Base-by-base conservation (phyloP, 2,113 vertebrate species). In the Machaerirhynchus nigripectus region DNA sequence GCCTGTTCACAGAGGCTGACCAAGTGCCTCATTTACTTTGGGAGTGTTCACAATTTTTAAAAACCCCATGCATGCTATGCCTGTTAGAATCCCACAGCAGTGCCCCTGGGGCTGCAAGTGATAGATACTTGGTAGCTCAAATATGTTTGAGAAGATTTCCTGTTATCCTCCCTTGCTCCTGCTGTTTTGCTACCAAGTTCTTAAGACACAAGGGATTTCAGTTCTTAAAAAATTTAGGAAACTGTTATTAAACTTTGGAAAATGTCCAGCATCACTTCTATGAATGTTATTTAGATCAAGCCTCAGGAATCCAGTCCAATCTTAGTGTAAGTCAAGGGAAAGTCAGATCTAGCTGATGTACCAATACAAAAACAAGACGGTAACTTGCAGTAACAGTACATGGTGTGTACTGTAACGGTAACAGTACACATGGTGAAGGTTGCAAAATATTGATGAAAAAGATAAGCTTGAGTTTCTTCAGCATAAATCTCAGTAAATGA, bases 71-170 rank as follows among this genome's bases (percentile, higher is more conserved):
- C 33, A 24, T 9, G 21, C 21, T 78, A 22, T 67, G 44, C 65
- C 33, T 82, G 40, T 79, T 82, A 87, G 87, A 95, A 93, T 87
- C 49, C 53, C 39, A 64, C 42, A 74, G 57, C 77, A 86, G 35
- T 67, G 68, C 13, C 46, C 35, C 59, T 77, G 79, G 47, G 50
- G n/a, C 81, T 96, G 82, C 70, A 87, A 85, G 26, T 88, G 46
- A n/a, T 30, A 97, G 90, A 96, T 94, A 95, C 18, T 49, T 77
- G 44, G 67, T 85, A 65, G 82, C n/a, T 77, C 39, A 96, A 95
- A 85, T 83, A 90, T 84, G 92, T 94, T 90, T 77, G 50, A 95
- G 67, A 88, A 93, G 95, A 96, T 93, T 91, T 93, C 47, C 33
- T 88, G 63, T 92, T 96, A 96, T 53, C 44, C 68, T 88, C 57